Base-by-base conservation (phyloP, 2,888 invertebrate species). In the Ophion obscuratus region DNA sequence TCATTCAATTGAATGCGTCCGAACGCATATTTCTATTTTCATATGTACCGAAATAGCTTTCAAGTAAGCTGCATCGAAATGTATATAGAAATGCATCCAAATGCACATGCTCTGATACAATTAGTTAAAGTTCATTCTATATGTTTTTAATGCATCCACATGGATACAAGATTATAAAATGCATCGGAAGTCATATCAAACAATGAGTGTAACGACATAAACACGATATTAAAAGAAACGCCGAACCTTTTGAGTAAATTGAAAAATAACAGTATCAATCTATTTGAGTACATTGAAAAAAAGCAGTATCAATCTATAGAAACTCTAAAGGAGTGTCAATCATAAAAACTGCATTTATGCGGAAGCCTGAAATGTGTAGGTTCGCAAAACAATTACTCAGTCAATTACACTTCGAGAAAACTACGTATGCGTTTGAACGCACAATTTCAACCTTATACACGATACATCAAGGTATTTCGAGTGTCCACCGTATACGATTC, bases 401-500 rank as follows among this genome's bases (percentile, higher is more conserved):
- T 17, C 24, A 5, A 44, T 64, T 2, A 9, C 27, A 31, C 11
- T 76, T 47, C 9, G 10, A n/a, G 66, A 76, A n/a, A 20, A 47
- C 24, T 64, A 57, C 5, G n/a, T 36, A 6, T 5, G 20, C 6
- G n/a, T 47, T 24, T 27, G 11, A 62, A 20, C 14, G 67, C 27
- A 47, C 61, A 57, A 47, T 57, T 44, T 17, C n/a, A 47, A 62
- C 24, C n/a, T 66, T 40, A 31, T 57, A 59, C 44, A 79, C 80
- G 73, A 88, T 81, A 83, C 87, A 87, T 89, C 90, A 87, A 86
- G 87, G 87, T 89, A 87, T 74, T 44, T 67, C 85, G 83, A 86
- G 90, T 90, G 91, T 88, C 76, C 47, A 61, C 88, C 84, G 91
- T 91, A 90, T 91, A 91, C 68, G 64, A 81, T 68, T 31, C 44